These are phyloP conservation scores for Pristionchus entomophagus DNA, from an alignment of 2,888 invertebrate genomes.

Conservation along the genomic window DNA sequence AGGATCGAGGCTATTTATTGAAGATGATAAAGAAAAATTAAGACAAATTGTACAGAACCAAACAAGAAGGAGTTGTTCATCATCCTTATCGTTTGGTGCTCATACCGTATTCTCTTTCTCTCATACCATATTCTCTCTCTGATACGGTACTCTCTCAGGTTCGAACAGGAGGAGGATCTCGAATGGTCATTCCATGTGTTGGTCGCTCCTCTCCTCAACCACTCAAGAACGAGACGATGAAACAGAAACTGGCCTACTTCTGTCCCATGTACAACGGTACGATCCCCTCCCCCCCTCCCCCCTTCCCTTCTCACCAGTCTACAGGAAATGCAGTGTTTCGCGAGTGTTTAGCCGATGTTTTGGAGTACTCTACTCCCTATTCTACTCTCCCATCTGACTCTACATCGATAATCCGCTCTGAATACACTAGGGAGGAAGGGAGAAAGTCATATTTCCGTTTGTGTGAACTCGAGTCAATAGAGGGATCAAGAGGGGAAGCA, in stretches of 20 bases:
- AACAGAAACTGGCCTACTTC: neutral
- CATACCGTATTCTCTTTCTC: too few relatives aligned
- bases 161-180: neutral
- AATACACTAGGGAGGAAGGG: neutral
- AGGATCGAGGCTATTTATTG: too few relatives aligned
- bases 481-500: neutral
- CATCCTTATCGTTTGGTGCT: too few relatives aligned
- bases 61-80: too few relatives aligned
- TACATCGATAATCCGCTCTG: neutral
- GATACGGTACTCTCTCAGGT: neutral
- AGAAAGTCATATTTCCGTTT: conserved; percentile 3
- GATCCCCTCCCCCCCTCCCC: neutral
- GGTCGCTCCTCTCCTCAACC: neutral
- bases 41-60: too few relatives aligned
- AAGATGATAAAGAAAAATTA: too few relatives aligned
- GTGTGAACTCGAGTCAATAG: conserved; percentile 12
- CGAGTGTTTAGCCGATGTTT: conserved; percentile 21
- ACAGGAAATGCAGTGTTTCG: neutral
- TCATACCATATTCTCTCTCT: too few relatives aligned
- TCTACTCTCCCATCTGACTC: neutral
- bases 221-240: neutral
- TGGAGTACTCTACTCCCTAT: neutral
- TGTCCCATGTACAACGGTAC: neutral
- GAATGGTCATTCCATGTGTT: neutral
- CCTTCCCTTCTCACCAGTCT: neutral